Base-by-base conservation (phyloP, 1,140 invertebrate species). In the Bombus confusus region DNA sequence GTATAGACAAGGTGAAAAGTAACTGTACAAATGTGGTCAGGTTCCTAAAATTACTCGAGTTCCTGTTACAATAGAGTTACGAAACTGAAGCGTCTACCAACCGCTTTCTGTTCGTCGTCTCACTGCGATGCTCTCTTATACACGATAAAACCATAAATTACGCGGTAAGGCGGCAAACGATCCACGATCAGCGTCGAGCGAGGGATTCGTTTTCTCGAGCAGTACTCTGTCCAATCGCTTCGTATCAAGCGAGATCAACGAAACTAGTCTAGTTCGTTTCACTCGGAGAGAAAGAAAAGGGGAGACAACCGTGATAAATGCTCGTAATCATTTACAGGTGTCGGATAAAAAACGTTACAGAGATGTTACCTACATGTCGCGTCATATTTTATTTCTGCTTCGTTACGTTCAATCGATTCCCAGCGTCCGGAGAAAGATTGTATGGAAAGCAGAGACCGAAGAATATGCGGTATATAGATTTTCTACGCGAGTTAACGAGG, bases 1-100 rank as follows among this genome's bases (percentile, higher is more conserved):
- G 71, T 41, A 43, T 34, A 85, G 43, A 41, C 31, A 39, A 57
- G 52, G 75, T 47, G 8, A 37, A 43, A n/a, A 37, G 84, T 83
- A 90, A 89, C 75, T 85, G 76, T 87, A 82, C 72, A 73, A 34
- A 43, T 10, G 43, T 52, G 68, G 57, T 74, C 69, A 34, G 69
- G 81, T 85, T 79, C n/a, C 52, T 72, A 22, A 76, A 83, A 75
- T 80, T 79, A 74, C 71, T 43, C 37, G 47, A 62, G 68, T 37
- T 84, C 80, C 73, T 69, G 80, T 87, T 87, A 79, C 71, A 34
- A 73, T 69, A 75, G 76, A 37, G 62, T 87, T 84, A 84, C 81
- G 82, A 85, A 74, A 87, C 59, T 9, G 41, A 71, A 71, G 34
- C 57, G 81, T 34, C 84, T 12, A 57, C 18, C 41, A 43, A 3